Conservation (phyloP, 2,888 invertebrate species). For the Aspidiotus rigidus region DNA sequence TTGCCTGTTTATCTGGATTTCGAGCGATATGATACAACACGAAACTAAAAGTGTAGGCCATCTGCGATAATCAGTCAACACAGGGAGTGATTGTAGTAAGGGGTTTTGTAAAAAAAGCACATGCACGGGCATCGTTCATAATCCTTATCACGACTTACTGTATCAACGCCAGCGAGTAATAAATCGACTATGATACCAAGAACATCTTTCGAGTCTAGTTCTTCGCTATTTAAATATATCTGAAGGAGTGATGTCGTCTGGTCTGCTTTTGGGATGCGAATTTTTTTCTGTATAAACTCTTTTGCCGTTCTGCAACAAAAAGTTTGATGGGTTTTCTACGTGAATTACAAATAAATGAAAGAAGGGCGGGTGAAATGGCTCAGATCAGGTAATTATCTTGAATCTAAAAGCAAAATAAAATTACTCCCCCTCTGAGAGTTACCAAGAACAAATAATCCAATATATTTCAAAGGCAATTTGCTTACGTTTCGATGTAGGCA, state of each 20-base stretch:
- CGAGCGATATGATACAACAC: slow-evolving; percentile 67
- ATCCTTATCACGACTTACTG: slow-evolving; percentile 48
- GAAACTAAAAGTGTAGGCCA: slow-evolving; percentile 67
- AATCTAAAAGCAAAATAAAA: no score
- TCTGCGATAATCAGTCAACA: slow-evolving; percentile 48
- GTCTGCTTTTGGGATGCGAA: background rate
- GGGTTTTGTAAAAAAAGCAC: background rate
- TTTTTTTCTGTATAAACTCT: slow-evolving; percentile 18
- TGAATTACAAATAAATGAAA: no score
- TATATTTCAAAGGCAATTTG: background rate
- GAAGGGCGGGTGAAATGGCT: no score
- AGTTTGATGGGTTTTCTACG: background rate
- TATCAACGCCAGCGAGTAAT: slow-evolving; percentile 76
- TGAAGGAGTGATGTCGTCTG: slow-evolving; percentile 48
- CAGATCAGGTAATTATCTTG: no score
- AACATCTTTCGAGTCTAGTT: slow-evolving; percentile 67
- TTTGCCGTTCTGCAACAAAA: slow-evolving; percentile 12
- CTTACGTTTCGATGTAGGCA: slow-evolving; percentile 54
- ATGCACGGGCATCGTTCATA: background rate
- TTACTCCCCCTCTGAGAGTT: no score
- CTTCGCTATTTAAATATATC: slow-evolving; percentile 58
- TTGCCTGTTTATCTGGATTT: slow-evolving; percentile 59
- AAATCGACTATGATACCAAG: slow-evolving; percentile 75
- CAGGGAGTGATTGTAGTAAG: slow-evolving; percentile 11
- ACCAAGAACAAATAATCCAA: no score